phyloP scores from a whole-genome alignment of 2,888 invertebrate species.

The Zaprionus bogoriensis region DNA sequence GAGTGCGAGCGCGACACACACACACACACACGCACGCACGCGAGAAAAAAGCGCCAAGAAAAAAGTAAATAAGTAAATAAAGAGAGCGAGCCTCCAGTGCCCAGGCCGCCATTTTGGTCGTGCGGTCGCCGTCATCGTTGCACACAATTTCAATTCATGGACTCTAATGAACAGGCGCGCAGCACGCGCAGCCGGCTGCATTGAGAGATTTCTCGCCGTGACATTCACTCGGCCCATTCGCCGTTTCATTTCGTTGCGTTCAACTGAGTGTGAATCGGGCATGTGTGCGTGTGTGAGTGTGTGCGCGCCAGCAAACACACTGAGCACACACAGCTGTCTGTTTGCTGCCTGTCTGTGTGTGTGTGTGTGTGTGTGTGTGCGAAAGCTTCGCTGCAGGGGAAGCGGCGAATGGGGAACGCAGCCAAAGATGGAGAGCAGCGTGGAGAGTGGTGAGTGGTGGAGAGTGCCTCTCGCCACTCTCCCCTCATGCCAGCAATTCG shows the following conservation, averaged over 20 bases:
- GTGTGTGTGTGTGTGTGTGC: conserved; percentile 11
- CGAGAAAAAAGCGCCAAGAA: conserved; percentile 5
- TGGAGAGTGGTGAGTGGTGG: conserved; percentile 20
- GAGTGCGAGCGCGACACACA: conserved; percentile 9
- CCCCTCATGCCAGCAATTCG: conserved; percentile 5
- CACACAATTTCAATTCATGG: conserved; percentile 82
- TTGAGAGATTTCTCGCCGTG: conserved; percentile 52
- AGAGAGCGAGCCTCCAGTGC: conserved; percentile 11
- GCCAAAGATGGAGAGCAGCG: neutral
- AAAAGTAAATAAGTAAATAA: conserved; percentile 2
- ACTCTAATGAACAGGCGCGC: conserved; percentile 82
- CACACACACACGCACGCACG: neutral
- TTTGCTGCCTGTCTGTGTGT: conserved; percentile 5
- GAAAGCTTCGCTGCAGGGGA: conserved; percentile 42
- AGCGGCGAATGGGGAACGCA: conserved; percentile 8
- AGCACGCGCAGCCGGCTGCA: conserved; percentile 44
- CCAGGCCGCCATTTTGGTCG: conserved; percentile 42
- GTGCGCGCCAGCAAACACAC: too few relatives aligned
- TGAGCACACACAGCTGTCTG: too few relatives aligned
- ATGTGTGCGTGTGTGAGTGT: conserved; percentile 15
- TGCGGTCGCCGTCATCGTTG: conserved; percentile 61
- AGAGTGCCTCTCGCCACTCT: neutral
- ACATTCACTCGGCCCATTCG: conserved; percentile 63
- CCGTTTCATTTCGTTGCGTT: conserved; percentile 56
- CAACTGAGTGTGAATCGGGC: conserved; percentile 62